Conservation (phyloP, 2,888 invertebrate genomes). For the Brachyptera risi region DNA sequence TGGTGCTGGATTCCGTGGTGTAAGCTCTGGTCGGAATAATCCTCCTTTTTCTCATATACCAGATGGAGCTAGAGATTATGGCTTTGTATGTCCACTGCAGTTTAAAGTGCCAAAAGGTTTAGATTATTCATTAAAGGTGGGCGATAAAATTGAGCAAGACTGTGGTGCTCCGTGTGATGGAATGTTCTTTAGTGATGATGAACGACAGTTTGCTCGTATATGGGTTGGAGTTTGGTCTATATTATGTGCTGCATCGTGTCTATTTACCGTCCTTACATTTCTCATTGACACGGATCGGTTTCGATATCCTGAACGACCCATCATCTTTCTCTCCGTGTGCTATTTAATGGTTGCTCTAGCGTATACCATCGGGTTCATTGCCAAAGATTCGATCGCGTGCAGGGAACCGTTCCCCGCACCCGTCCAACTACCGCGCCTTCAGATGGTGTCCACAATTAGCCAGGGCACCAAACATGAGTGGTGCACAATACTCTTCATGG, state of each 20-base stretch:
- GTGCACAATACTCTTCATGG: constrained; percentile 94
- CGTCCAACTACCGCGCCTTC: constrained; percentile 62
- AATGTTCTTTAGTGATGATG: constrained; percentile 83
- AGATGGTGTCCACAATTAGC: constrained; percentile 78
- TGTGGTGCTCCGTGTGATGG: constrained; percentile 90
- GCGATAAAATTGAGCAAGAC: constrained; percentile 65
- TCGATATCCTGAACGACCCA: constrained; percentile 95
- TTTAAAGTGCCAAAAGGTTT: constrained; percentile 75
- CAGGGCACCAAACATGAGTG: constrained; percentile 80
- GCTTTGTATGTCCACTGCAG: constrained; percentile 84
- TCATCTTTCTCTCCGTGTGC: constrained; percentile 94
- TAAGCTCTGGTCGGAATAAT: background rate
- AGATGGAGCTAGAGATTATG: constrained; percentile 58
- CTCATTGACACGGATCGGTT: constrained; percentile 93
- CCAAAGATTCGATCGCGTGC: constrained; percentile 79
- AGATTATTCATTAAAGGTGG: constrained; percentile 80
- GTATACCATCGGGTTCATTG: constrained; percentile 81
- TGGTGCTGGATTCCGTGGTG: constrained; percentile 33
- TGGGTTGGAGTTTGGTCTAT: constrained; percentile 96
- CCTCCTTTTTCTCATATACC: constrained; percentile 32
- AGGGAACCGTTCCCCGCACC: constrained; percentile 74
- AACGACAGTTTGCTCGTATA: constrained; percentile 75
- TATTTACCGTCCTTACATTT: constrained; percentile 91
- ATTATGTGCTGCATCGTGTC: constrained; percentile 82
- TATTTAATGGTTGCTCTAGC: constrained; percentile 92